Evolutionary conservation across 2,113 vertebrate species (phyloP).

Genomic region (Mesocricetus auratus): DNA sequence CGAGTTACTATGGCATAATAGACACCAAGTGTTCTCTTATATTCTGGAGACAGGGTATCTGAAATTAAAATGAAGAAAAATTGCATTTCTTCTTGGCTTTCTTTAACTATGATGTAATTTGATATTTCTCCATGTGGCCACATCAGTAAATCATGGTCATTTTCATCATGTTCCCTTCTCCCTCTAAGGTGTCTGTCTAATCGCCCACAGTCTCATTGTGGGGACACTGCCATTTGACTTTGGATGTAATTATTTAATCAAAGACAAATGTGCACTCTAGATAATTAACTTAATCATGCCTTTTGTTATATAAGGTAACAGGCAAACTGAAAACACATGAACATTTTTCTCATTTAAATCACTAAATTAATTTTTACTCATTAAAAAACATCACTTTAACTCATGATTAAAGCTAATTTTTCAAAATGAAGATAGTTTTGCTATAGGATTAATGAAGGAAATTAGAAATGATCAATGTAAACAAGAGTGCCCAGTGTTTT

Average conservation of each 20-base stretch:
- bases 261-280: neutral
- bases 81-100: accelerated
- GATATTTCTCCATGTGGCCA: neutral
- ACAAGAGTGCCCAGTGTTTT: neutral
- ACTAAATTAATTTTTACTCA: neutral
- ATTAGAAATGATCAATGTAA: neutral
- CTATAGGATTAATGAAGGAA: neutral
- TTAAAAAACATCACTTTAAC: neutral
- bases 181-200: neutral
- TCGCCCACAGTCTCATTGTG: neutral
- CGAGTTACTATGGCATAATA: neutral
- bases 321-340: neutral
- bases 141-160: too few species aligned
- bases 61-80: neutral
- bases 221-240: neutral
- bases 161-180: neutral
- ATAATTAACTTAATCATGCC: neutral
- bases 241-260: neutral
- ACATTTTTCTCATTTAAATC: neutral
- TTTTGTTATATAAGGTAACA: neutral
- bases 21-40: neutral
- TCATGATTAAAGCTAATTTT: neutral
- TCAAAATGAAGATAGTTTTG: neutral
- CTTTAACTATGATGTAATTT: neutral
- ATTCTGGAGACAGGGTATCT: neutral